Base-by-base conservation (phyloP, 2,797 vertebrate genomes). In the Diglossa cyanea region DNA sequence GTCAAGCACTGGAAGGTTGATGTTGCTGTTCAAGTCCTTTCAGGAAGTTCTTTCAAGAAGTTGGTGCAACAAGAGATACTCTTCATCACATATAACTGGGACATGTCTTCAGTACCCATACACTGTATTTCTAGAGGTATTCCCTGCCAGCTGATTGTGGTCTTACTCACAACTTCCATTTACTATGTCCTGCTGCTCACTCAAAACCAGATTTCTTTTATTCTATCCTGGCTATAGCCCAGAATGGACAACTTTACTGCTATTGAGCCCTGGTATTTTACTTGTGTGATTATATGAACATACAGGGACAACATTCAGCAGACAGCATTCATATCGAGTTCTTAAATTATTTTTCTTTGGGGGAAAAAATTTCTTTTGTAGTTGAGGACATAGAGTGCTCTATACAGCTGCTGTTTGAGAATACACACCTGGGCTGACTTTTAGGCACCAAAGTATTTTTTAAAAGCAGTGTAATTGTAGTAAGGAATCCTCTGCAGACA, bases 101-200 rank as follows among this genome's bases (percentile, higher is more conserved):
- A 24, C 0, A 0, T 66, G 30, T 40, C 19, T 53, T 80, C 35
- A 33, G 16, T 33, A 17, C 10, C 45, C 17, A 1, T 25, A 26
- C 10, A 1, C 9, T 35, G 17, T 72, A 40, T 72, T 73, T 83
- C 18, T 51, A 13, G 19, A 37, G 35, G 14, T 31, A 23, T 61
- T 73, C 10, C 10, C 16, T 88, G 35, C 30, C 17, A 85, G 4
- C 10, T 72, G 30, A 15, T 20, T 42, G 35, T 68, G 40, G 25
- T 50, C 39, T 44, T 83, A 26, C 23, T 71, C 57, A 65, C 24
- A 65, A 35, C 44, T 47, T 6, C 47, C 23, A 30, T 71, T 77
- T 91, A 7, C 39, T 50, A 39, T 39, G 28, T 71, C 44, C 44
- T 48, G 45, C 21, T 58, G 48, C 30, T 85, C n/a, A 26, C n/a